Conservation (phyloP, 2,113 vertebrate species). For the Oreocharis arfaki region DNA sequence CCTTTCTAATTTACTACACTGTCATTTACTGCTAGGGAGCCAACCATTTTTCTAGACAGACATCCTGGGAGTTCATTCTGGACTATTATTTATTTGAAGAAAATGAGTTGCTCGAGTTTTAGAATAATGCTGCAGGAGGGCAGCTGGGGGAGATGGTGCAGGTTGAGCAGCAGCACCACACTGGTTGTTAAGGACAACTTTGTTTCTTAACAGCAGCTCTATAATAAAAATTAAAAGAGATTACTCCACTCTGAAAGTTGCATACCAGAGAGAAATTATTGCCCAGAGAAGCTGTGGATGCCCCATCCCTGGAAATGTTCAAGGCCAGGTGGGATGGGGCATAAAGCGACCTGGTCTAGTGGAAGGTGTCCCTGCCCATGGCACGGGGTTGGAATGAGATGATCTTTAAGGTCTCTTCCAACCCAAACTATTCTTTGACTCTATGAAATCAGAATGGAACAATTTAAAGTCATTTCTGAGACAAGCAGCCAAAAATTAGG, state of each 20-base stretch:
- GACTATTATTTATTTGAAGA: background rate
- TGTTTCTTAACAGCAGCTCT: background rate
- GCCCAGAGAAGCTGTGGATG: background rate
- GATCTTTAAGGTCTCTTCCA: background rate
- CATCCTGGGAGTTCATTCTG: background rate
- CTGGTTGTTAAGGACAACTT: background rate
- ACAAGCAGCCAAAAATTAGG: background rate
- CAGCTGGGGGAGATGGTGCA: background rate
- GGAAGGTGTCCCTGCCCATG: background rate
- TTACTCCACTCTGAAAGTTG: background rate
- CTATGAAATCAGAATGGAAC: background rate
- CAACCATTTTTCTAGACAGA: background rate
- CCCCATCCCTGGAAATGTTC: too few relatives aligned
- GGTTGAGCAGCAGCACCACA: background rate
- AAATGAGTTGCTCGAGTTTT: background rate
- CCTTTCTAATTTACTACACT: background rate
- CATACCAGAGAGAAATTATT: background rate
- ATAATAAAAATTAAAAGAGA: background rate
- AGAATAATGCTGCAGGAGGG: background rate
- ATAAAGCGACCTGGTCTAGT: background rate
- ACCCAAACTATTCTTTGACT: background rate
- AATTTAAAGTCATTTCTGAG: background rate
- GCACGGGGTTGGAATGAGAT: background rate
- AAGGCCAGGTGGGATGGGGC: background rate
- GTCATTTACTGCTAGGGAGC: background rate